These are phyloP conservation scores for Phymastichus coffea DNA, from an alignment of 1,140 invertebrate species.

Conservation along the genomic window DNA sequence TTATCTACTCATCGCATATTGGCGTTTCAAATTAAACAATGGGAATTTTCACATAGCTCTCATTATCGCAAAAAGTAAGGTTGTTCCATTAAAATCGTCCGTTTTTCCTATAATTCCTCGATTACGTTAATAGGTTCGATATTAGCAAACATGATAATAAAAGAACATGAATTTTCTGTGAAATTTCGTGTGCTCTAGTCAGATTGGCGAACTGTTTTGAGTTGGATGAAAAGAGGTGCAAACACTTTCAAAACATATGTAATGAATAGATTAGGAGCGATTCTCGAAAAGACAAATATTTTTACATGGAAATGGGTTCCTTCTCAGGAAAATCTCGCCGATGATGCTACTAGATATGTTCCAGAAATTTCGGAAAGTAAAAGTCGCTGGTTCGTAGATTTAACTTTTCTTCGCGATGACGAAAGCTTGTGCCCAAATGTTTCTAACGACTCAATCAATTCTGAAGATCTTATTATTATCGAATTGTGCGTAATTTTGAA, in stretches of 20 bases:
- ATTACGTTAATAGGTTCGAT: constrained; percentile 39
- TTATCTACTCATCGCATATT: no score
- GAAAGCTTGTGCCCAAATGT: no score
- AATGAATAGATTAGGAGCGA: constrained; percentile 46
- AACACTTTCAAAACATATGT: constrained; percentile 46
- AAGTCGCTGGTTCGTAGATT: constrained; percentile 28
- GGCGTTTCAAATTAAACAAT: constrained; percentile 13
- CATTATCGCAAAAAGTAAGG: constrained; percentile 32
- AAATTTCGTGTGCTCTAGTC: constrained; percentile 34
- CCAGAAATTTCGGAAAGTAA: not conserved
- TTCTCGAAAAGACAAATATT: constrained; percentile 33
- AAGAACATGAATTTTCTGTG: constrained; percentile 29
- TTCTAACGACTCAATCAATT: no score
- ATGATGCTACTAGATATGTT: constrained; percentile 28
- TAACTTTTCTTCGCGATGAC: no score
- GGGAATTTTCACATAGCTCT: constrained; percentile 1
- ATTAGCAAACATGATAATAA: constrained; percentile 30
- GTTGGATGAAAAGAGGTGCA: constrained; percentile 37
- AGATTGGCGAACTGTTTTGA: constrained; percentile 41
- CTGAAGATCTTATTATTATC: no score
- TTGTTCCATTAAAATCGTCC: constrained; percentile 22
- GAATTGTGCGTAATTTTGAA: no score
- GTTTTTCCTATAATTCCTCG: constrained; percentile 44
- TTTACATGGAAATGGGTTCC: constrained; percentile 38
- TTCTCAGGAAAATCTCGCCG: constrained; percentile 36